Conservation (phyloP, 1,140 invertebrate species). For the Antheraea pernyi region DNA sequence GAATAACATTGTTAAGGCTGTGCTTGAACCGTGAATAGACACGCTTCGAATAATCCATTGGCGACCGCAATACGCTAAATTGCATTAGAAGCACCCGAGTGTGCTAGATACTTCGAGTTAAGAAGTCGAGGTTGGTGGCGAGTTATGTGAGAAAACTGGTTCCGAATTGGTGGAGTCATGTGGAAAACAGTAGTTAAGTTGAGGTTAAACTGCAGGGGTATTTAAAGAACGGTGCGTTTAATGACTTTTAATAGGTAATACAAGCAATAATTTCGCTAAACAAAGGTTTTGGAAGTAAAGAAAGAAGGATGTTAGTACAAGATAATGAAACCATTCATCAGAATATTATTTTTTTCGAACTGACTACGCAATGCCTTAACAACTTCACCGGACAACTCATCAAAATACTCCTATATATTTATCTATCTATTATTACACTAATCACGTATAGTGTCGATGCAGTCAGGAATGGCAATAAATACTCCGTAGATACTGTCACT, state of each 20-base stretch:
- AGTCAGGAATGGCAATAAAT: no score
- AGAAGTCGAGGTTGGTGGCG: constrained; percentile 5
- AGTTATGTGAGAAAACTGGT: constrained; percentile 5
- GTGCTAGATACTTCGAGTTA: constrained; percentile 9
- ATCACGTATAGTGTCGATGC: no score
- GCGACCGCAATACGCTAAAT: constrained; percentile 38
- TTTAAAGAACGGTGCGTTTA: not conserved
- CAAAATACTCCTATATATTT: no score
- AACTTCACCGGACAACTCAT: no score
- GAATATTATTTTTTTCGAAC: no score
- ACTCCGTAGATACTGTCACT: no score
- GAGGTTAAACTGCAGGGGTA: not conserved
- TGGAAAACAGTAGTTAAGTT: constrained; percentile 8
- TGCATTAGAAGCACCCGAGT: constrained; percentile 27
- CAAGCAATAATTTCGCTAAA: not conserved
- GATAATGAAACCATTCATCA: no score
- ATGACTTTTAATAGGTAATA: not conserved
- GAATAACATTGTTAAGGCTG: constrained; percentile 4
- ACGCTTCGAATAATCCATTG: constrained; percentile 11
- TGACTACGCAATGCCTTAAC: no score
- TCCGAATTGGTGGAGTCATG: constrained; percentile 5
- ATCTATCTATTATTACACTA: no score
- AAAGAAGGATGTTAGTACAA: not conserved
- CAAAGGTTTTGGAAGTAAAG: not conserved
- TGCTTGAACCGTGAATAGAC: not conserved